Evolutionary conservation across 2,888 invertebrate genomes (phyloP).

Genomic region (Diarsia rubi): DNA sequence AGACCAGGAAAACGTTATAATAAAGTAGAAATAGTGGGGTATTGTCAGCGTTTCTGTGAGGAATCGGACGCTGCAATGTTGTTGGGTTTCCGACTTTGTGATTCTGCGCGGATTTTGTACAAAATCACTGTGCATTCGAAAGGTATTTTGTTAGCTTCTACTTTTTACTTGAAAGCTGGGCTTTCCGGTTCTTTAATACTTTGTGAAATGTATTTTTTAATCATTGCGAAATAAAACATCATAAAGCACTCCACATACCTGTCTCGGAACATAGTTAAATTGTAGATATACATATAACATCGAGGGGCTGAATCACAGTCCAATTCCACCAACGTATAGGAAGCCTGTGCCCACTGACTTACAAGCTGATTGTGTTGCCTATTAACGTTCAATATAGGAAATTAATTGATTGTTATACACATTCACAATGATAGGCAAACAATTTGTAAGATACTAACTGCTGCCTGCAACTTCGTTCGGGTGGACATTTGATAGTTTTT

Average conservation of each 20-base stretch:
- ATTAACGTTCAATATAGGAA: background rate
- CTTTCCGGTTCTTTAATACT: background rate
- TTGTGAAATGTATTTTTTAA: background rate
- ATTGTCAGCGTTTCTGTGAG: slow-evolving; percentile 48
- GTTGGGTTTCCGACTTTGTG: slow-evolving; percentile 4
- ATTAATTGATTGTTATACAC: background rate
- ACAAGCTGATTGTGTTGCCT: background rate
- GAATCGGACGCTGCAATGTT: slow-evolving; percentile 22
- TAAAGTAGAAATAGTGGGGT: slow-evolving; percentile 38
- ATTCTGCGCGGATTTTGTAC: background rate
- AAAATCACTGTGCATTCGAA: background rate
- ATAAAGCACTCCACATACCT: background rate
- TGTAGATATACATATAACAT: background rate
- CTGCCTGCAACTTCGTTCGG: no score
- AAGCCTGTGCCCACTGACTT: background rate
- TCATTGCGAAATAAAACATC: background rate
- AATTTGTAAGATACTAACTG: background rate
- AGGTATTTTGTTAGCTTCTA: background rate
- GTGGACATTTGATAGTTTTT: no score
- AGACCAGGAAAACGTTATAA: slow-evolving; percentile 53
- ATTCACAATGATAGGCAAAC: background rate
- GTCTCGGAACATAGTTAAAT: background rate
- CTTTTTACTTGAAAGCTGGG: background rate
- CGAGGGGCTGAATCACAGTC: no score
- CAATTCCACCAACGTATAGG: background rate